These are phyloP conservation scores for Grammomys dolichurus DNA, from an alignment of 2,113 vertebrate species.

Conservation along the genomic window DNA sequence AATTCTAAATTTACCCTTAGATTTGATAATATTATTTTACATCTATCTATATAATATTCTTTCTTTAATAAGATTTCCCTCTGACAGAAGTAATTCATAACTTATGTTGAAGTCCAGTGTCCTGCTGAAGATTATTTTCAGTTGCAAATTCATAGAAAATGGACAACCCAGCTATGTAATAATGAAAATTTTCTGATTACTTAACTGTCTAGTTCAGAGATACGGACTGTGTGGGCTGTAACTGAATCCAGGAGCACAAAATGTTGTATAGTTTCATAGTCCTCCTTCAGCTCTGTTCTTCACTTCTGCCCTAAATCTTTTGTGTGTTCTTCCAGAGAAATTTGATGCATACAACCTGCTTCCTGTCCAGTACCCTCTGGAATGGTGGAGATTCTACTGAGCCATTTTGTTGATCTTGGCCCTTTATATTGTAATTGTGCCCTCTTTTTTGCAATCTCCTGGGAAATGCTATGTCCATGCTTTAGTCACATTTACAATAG, in stretches of 20 bases:
- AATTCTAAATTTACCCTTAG: slow-evolving; percentile 4
- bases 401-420: not conserved
- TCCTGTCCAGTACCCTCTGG: not conserved
- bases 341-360: not conserved
- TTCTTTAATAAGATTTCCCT: slow-evolving; percentile 7
- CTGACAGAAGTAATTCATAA: not conserved
- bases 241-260: not conserved
- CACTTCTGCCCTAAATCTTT: not conserved
- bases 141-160: slow-evolving; percentile 11
- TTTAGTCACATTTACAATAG: not conserved
- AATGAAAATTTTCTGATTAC: not conserved
- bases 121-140: not conserved
- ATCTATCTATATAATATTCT: slow-evolving; percentile 2
- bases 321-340: not conserved
- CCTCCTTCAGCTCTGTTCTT: not conserved
- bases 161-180: not conserved
- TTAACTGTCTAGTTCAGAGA: slow-evolving; percentile 35
- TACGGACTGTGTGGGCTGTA: not conserved
- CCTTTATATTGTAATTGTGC: not conserved
- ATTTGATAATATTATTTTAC: not conserved
- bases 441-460: not conserved
- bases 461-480: not conserved
- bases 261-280: not conserved
- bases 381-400: not conserved
- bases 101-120: not conserved